Base-by-base conservation (phyloP, 23 tunicate genomes). In the Corella eumyota region DNA sequence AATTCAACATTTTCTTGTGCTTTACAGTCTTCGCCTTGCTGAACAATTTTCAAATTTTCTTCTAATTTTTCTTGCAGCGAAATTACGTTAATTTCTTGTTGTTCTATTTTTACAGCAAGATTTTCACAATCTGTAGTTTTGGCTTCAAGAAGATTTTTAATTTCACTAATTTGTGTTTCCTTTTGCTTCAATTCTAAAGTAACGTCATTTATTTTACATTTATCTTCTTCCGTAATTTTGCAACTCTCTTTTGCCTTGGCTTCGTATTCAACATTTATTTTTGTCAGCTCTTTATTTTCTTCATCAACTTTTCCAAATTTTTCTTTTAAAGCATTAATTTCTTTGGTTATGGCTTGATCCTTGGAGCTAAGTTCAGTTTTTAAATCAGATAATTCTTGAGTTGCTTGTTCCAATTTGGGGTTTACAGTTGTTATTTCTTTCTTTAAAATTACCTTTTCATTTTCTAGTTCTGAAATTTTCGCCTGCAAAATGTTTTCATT, bases 61-160 rank as follows among this genome's bases (percentile, higher is more conserved):
- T 29, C 26, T 2, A 22, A 30, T 55, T 55, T 24, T 6, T 33
- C 20, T 1, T 68, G 31, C 25, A 25, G 23, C 3, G 24, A n/a
- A n/a, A 26, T 27, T 32, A 49, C 20, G 6, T 66, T 11, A 30
- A 9, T 7, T 5, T 51, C 62, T 32, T 27, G 36, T 19, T 34
- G 28, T 58, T 67, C 52, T 7, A 77, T 21, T 48, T 77, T 67
- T 67, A 17, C 74, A 47, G 38, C 59, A 61, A 77, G 56, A 5
- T 29, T 30, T 33, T 75, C 69, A 56, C 56, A 51, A 27, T 71
- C 53, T 20, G 15, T 59, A 48, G 49, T 66, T 48, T 48, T 48
- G 22, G 3, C 71, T 19, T 36, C 0, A 22, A 66, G n/a, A 17
- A 48, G 71, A 21, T 66, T 58, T 15, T 66, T 59, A 27, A 31